phyloP scores from a whole-genome alignment of 2,888 invertebrate genomes.

The Lacanobia oleracea region DNA sequence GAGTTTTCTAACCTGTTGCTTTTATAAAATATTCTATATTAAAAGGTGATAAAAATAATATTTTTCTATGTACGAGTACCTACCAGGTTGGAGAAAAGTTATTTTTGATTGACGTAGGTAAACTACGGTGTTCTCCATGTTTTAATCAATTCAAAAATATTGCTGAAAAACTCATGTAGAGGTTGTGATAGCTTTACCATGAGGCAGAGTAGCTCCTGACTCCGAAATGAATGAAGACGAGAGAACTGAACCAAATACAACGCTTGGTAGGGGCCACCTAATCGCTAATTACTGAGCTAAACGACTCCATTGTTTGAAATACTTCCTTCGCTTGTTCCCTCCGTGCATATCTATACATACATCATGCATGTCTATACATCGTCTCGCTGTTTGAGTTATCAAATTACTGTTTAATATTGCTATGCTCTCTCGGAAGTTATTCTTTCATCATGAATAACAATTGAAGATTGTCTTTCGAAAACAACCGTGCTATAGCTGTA shows the following conservation, averaged over 20 bases:
- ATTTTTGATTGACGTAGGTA: too few species aligned
- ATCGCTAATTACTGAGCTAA: slow-evolving; percentile 64
- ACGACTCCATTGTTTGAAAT: slow-evolving; percentile 62
- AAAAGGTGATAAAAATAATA: background rate
- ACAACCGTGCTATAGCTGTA: background rate
- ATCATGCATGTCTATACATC: slow-evolving; percentile 2
- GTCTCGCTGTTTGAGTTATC: slow-evolving; percentile 22
- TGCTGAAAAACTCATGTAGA: too few species aligned
- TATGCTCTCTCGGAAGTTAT: background rate
- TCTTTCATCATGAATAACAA: slow-evolving; percentile 8
- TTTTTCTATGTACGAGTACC: too few species aligned
- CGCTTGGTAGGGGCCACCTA: slow-evolving; percentile 54
- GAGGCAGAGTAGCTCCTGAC: too few species aligned
- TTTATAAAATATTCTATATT: too few species aligned
- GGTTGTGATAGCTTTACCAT: too few species aligned
- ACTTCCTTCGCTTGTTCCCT: slow-evolving; percentile 41
- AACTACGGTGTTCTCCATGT: too few species aligned
- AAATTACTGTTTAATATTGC: slow-evolving; percentile 33
- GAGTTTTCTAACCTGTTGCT: background rate
- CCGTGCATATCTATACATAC: background rate
- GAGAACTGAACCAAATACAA: background rate
- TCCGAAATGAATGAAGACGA: background rate
- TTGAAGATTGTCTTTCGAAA: background rate
- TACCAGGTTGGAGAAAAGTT: too few species aligned
- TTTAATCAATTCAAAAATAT: too few species aligned